Base-by-base conservation (phyloP, 2,797 vertebrate species). In the Brotogeris chrysoptera region DNA sequence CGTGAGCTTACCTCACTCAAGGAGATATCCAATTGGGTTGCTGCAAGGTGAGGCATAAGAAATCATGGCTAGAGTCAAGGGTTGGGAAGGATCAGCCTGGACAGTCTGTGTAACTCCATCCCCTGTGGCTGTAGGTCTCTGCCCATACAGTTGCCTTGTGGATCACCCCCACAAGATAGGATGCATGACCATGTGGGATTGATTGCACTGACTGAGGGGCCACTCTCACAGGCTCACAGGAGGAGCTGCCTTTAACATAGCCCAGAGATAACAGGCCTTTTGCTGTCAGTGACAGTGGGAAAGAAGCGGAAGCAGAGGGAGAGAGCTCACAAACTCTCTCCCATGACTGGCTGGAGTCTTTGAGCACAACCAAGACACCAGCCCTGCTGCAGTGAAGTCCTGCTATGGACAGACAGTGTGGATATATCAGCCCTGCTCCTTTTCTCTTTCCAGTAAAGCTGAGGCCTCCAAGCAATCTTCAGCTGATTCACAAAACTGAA, bases 401-500 rank as follows among this genome's bases (percentile, higher is more conserved):
- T 49, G 27, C 28, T 57, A 30, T 0, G 6, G 49, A 38, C 32
- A 74, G 19, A 77, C 1, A 50, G 24, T 27, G 23, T 2, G 12
- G 27, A 41, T 19, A 47, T 53, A 68, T 32, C n/a, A 88, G 8
- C 21, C 16, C 53, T n/a, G 52, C 23, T 82, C 39, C 47, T 82
- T 69, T 32, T 80, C 60, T n/a, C 12, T 78, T 91, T 93, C 28
- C 94, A 98, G 98, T 98, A 86, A 98, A 95, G 78, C 95, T 98
- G 77, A 69, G 93, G 52, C 93, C 98, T 32, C 98, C 97, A 1
- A 61, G 39, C 65, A 86, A 96, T 59, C 96, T 98, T 49, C 95
- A 63, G 13, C 52, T 97, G 19, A 9, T 74, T 74, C 80, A 79
- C 3, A 19, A 88, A 34, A 95, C 71, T 28, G 73, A 93, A 36